Base-by-base conservation (phyloP, 2,888 invertebrate species). In the Thecophora atra region DNA sequence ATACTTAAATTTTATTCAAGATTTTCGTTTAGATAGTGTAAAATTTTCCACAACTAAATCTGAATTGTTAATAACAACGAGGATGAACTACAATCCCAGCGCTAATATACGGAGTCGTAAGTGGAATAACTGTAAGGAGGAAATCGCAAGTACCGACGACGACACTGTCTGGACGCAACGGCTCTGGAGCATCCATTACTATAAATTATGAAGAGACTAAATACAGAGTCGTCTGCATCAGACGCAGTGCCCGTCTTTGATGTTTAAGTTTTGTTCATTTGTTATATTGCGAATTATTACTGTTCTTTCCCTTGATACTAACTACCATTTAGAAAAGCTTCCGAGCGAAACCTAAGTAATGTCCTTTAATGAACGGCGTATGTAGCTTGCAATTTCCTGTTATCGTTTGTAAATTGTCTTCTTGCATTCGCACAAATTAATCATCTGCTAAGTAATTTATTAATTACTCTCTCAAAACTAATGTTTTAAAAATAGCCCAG, bases 51-150 rank as follows among this genome's bases (percentile, higher is more conserved):
- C 52, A 66, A 66, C 17, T 17, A 26, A 47, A 47, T n/a, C 13
- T 47, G 4, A 44, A 37, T 24, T 3, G n/a, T 2, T 47, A 70
- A n/a, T 26, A 11, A 63, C 44, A 4, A 52, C 19, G 11, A 51
- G 19, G 30, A 85, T 85, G 84, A 85, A 85, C 76, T 85, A 83
- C 76, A 86, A 86, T 79, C 84, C 85, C 73, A 86, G 83, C 78
- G 76, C 82, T 71, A 84, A 83, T 74, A 79, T 81, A 70, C 81
- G 85, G 80, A 84, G 84, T 78, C 85, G 86, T 86, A 86, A 86
- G 86, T 86, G 80, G 79, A 78, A 81, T 78, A 81, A 82, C 76
- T 82, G 84, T 84, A 86, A 84, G 83, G 80, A 84, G 81, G 82
- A 81, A 79, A 77, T 77, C 77, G 82, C 83, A 84, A 83, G 84